Conservation (phyloP, 2,113 vertebrate species). For the Guaruba guarouba region DNA sequence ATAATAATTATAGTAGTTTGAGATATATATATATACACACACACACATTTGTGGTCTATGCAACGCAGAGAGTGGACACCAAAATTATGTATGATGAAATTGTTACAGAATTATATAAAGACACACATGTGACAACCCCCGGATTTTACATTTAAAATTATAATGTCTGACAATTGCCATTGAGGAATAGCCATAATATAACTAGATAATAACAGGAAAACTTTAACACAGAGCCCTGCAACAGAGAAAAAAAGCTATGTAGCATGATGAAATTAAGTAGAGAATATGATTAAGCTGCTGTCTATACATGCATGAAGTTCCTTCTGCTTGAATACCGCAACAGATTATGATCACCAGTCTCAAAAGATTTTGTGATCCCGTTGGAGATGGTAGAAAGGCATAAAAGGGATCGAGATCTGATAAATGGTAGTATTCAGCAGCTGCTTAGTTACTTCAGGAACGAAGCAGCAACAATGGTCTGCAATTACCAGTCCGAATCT, state of each 20-base stretch:
- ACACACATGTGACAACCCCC: fast-evolving
- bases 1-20: not conserved
- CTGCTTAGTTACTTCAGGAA: not conserved
- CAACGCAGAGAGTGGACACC: not conserved
- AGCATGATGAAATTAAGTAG: not conserved
- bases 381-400: not conserved
- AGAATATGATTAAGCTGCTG: not conserved
- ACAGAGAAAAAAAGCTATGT: not conserved
- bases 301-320: not conserved
- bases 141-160: not conserved
- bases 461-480: not conserved
- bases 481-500: not conserved
- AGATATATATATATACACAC: not conserved
- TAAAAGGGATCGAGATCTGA: not conserved
- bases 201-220: not conserved
- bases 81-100: not conserved
- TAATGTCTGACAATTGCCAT: not conserved
- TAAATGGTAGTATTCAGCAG: not conserved
- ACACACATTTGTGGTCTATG: not conserved
- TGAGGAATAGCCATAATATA: not conserved
- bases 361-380: not conserved
- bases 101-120: not conserved
- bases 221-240: not conserved
- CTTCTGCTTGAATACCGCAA: not conserved
- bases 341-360: not conserved